A percentile compares a stretch with the other conserved stretches of the same genome.
These are phyloP conservation scores for Catostomus latipinnis DNA, from an alignment of 2,797 vertebrate genomes.

Conservation along the genomic window DNA sequence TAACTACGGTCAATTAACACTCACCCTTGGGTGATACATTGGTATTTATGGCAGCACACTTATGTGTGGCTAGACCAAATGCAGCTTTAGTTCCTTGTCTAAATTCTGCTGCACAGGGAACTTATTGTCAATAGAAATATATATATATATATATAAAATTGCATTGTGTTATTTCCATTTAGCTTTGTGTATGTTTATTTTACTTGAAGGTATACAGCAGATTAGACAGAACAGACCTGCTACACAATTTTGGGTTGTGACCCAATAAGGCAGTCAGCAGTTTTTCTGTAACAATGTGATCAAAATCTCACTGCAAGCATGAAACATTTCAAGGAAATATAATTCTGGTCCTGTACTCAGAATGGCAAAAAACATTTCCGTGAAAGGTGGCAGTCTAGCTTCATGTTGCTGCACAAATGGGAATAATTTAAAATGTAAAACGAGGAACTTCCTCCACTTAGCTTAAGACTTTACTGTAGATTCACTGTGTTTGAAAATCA, in stretches of 20 bases:
- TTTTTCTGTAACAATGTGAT: too few species aligned
- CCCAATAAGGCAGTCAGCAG: too few species aligned
- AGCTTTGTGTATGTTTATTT: too few species aligned
- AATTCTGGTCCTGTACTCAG: slow-evolving; percentile 7
- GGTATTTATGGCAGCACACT: slow-evolving; percentile 67
- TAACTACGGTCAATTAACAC: slow-evolving; percentile 63
- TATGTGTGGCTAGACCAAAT: slow-evolving; percentile 55
- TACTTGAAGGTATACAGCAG: background rate
- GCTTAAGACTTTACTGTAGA: slow-evolving; percentile 37
- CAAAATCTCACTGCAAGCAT: too few species aligned
- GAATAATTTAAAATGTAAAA: slow-evolving; percentile 17
- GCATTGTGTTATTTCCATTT: too few species aligned
- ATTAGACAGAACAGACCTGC: too few species aligned
- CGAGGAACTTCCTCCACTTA: slow-evolving; percentile 36
- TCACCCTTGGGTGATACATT: slow-evolving; percentile 63
- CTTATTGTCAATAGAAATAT: slow-evolving; percentile 29
- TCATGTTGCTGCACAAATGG: slow-evolving; percentile 11
- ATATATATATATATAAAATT: background rate
- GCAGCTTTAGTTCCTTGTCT: slow-evolving; percentile 15
- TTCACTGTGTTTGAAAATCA: slow-evolving; percentile 49
- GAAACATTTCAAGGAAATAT: slow-evolving; percentile 26
- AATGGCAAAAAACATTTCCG: slow-evolving; percentile 25
- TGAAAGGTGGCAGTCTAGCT: slow-evolving; percentile 24
- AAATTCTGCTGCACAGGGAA: slow-evolving; percentile 28
- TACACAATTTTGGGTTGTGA: too few species aligned